Evolutionary conservation across 2,888 invertebrate species (phyloP).

Genomic region (Hypsopygia costalis): DNA sequence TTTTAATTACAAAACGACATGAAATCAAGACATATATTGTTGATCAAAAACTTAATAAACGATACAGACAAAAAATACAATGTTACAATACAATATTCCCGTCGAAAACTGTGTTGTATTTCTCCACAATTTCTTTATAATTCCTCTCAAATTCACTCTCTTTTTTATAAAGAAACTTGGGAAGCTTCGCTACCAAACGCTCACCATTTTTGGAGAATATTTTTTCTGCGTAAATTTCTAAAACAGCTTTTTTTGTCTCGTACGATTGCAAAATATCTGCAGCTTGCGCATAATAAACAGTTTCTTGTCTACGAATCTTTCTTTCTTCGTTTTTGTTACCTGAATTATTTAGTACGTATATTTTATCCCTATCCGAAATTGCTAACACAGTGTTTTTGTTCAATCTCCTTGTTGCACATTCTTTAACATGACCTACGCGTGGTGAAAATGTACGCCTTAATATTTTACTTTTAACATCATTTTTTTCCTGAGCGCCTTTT

Average conservation of each 20-base stretch:
- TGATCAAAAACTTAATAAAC: too few species aligned
- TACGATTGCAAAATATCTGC: conserved; percentile 54
- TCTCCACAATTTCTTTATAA: conserved; percentile 13
- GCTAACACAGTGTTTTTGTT: conserved; percentile 28
- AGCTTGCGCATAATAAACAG: conserved; percentile 12
- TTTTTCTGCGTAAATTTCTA: conserved; percentile 58
- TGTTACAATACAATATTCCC: too few species aligned
- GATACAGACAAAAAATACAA: too few species aligned
- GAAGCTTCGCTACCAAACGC: conserved; percentile 50
- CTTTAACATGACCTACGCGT: conserved; percentile 11
- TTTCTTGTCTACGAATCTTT: conserved; percentile 11
- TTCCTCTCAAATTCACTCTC: conserved; percentile 34
- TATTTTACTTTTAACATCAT: neutral
- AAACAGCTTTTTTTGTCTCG: conserved; percentile 61
- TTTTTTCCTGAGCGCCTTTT: too few species aligned
- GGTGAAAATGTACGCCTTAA: conserved; percentile 5
- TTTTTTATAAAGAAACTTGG: conserved; percentile 47
- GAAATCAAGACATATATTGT: too few species aligned
- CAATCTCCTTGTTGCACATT: conserved; percentile 22
- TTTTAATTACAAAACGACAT: too few species aligned
- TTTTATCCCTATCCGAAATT: conserved; percentile 36
- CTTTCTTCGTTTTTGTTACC: conserved; percentile 4
- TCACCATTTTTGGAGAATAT: conserved; percentile 31
- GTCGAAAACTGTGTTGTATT: too few species aligned
- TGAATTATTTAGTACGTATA: conserved; percentile 21